phyloP scores from a whole-genome alignment of 2,888 invertebrate species.

The Pachycephus smyrnensis region DNA sequence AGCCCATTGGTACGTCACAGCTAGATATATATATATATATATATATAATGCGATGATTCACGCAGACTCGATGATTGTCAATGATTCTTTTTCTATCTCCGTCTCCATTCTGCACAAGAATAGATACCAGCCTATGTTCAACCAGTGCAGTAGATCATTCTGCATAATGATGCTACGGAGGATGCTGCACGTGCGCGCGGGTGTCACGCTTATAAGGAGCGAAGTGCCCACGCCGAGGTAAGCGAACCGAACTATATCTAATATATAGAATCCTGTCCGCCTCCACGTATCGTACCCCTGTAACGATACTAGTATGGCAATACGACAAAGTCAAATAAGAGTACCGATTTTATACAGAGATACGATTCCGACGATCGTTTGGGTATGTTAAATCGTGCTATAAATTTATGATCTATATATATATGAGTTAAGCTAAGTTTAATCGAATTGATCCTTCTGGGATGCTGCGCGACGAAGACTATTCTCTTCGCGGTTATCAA shows the following conservation, averaged over 20 bases:
- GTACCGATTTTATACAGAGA: not conserved
- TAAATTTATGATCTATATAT: not conserved
- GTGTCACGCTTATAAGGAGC: conserved; percentile 53
- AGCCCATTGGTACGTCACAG: no score
- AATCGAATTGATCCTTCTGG: not conserved
- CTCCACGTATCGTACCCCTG: conserved; percentile 35
- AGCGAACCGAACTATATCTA: conserved; percentile 29
- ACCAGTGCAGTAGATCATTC: not conserved
- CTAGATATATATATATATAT: not conserved
- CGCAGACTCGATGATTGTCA: not conserved
- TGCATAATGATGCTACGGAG: not conserved
- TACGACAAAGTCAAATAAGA: not conserved
- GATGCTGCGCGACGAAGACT: not conserved
- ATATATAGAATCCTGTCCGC: conserved; percentile 50
- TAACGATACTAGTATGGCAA: not conserved
- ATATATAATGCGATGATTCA: not conserved
- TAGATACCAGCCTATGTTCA: not conserved
- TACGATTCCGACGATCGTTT: not conserved
- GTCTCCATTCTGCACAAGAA: not conserved
- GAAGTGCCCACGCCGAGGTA: conserved; percentile 37
- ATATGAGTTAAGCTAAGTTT: not conserved
- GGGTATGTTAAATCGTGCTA: not conserved
- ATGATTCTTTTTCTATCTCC: not conserved
- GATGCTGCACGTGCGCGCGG: conserved; percentile 28
- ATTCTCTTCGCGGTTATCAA: not conserved